Evolutionary conservation across 2,113 vertebrate species (phyloP), one percentile per base, ranked within the genome.

Genomic region (Ciconia stormi): DNA sequence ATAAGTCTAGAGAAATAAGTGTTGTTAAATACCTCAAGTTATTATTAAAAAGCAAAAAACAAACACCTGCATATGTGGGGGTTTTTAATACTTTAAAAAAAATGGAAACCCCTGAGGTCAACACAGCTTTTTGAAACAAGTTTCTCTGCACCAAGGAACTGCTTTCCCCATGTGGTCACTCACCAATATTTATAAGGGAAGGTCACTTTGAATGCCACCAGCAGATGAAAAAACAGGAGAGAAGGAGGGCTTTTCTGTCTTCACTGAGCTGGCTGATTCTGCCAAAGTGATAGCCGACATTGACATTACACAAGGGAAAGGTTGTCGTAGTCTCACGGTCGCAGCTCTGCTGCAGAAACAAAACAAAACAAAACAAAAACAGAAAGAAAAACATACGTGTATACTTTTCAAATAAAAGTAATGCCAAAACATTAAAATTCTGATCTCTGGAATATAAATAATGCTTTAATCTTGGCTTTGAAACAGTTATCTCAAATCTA

Each of bases 121-220:
- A 66, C 55, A 74, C 2, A 83, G 62, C 10, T 77, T 92, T 95
- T 84, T 94, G 69, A 95, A 96, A 93, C 27, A 93, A 88, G 89
- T 72, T 93, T 92, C 56, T 93, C 80, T 71, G 44, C 96, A 62
- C 44, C n/a, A 73, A 76, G 78, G 52, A 93, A 90, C 34, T 77
- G 71, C 46, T 94, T 98, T 96, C 74, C 89, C 87, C 95, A 61
- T 91, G 93, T 52, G 96, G 91, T 96, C 94, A 95, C 90, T 97
- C 97, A 97, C 91, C 72, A 83, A 92, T 98, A 96, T 98, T 97
- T 97, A 97, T 97, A 95, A 98, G 93, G 76, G 94, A 98, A 98
- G 97, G 97, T 98, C 97, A 98, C 96, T 97, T 98, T 96, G 95
- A 97, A 98, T 98, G 96, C 94, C 96, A 97, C 86, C 81, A 84